Conservation (phyloP, 2,113 vertebrate species). For the Plecturocebus donacophilus region DNA sequence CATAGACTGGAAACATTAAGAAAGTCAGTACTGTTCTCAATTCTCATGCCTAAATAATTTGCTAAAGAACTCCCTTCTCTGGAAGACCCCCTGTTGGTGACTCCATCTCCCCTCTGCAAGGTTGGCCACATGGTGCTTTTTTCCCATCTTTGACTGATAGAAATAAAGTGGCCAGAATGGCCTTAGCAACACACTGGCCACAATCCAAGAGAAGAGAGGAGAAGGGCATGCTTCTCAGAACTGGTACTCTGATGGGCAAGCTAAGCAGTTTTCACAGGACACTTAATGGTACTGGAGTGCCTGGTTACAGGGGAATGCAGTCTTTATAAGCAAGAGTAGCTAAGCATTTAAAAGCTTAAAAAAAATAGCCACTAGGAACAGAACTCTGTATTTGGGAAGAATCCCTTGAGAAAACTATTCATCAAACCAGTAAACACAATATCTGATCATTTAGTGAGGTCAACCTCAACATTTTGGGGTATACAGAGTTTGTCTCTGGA, state of each 20-base stretch:
- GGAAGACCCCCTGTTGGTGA: neutral
- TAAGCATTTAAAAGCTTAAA: neutral
- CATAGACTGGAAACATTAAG: conserved; percentile 64
- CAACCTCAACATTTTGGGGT: neutral
- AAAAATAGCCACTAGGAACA: neutral
- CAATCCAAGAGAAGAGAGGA: neutral
- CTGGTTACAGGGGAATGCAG: neutral
- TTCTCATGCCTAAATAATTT: neutral
- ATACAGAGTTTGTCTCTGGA: neutral
- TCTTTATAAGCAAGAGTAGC: neutral
- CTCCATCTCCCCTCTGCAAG: neutral
- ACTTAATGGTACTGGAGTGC: neutral
- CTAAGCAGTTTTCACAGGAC: neutral
- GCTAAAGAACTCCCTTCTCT: neutral
- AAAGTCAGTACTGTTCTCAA: neutral
- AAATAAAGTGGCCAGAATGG: neutral
- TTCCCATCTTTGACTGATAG: neutral
- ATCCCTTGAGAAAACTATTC: neutral
- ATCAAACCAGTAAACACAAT: neutral
- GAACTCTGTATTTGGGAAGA: neutral
- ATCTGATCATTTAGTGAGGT: neutral
- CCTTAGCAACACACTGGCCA: neutral
- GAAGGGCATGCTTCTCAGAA: neutral
- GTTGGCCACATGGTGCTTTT: neutral
- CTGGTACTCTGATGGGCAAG: neutral